Evolutionary conservation across 2,888 invertebrate species (phyloP).

Genomic region (Helleia helle): DNA sequence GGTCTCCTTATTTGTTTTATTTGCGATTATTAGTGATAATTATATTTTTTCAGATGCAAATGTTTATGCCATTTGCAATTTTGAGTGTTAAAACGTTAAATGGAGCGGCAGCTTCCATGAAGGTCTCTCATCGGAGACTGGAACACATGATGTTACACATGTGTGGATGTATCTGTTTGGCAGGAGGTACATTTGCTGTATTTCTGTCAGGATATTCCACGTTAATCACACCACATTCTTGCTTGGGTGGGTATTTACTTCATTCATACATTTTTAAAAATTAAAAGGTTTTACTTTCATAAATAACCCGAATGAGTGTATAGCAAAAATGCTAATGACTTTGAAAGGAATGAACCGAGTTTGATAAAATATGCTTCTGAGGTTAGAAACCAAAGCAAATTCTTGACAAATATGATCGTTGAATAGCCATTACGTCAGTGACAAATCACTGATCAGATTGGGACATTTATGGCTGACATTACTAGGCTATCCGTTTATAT

Average conservation of each 20-base stretch:
- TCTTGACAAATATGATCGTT: too few relatives aligned
- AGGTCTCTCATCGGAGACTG: constrained; percentile 21
- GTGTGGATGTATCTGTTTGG: constrained; percentile 21
- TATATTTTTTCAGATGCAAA: constrained; percentile 33
- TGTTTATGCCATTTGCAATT: constrained; percentile 30
- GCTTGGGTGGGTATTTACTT: constrained; percentile 12
- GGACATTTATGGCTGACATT: too few relatives aligned
- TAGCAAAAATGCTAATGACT: too few relatives aligned
- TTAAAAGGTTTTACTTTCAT: too few relatives aligned
- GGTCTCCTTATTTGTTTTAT: too few relatives aligned
- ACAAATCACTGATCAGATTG: too few relatives aligned
- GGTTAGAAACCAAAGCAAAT: background rate
- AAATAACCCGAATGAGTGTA: too few relatives aligned
- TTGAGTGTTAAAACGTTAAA: constrained; percentile 28
- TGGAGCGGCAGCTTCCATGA: constrained; percentile 30
- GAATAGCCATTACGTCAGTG: too few relatives aligned
- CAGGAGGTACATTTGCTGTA: constrained; percentile 16
- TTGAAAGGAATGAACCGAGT: too few relatives aligned
- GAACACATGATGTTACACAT: constrained; percentile 29
- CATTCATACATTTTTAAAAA: too few relatives aligned
- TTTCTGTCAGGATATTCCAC: constrained; percentile 7
- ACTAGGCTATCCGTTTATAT: too few relatives aligned
- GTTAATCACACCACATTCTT: constrained; percentile 14
- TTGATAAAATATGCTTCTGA: background rate
- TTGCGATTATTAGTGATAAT: too few relatives aligned